Percentiles rank a stretch among this genome's conserved stretches.
Evolutionary conservation across 2,888 invertebrate species (phyloP).

Genomic region (Antheraea yamamai): DNA sequence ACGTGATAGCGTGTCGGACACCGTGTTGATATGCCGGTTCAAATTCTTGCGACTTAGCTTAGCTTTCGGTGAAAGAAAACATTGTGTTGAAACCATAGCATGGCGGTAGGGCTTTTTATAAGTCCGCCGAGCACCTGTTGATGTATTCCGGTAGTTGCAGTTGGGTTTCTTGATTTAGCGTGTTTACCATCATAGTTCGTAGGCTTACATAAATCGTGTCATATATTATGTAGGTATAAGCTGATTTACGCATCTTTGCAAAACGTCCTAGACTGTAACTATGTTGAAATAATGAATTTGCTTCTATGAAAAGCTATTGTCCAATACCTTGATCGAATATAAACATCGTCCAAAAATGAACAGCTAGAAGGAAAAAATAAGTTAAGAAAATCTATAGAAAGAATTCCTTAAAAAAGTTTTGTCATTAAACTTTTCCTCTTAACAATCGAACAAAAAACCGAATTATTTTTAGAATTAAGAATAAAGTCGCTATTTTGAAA

Average conservation of each 20-base stretch:
- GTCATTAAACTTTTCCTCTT: not conserved
- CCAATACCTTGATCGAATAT: not conserved
- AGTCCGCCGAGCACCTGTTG: too few species aligned
- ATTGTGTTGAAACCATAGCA: too few species aligned
- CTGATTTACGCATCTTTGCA: not conserved
- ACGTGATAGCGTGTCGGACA: too few species aligned
- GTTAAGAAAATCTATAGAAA: not conserved
- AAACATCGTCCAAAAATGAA: not conserved
- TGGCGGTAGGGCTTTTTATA: too few species aligned
- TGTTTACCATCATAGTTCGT: too few species aligned
- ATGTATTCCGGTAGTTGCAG: too few species aligned
- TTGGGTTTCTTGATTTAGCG: too few species aligned
- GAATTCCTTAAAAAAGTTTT: not conserved
- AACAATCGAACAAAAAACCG: not conserved
- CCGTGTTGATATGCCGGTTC: too few species aligned
- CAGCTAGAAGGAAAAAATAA: not conserved
- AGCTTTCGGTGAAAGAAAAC: too few species aligned
- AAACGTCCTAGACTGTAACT: not conserved
- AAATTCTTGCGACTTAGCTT: too few species aligned
- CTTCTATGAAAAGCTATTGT: not conserved
- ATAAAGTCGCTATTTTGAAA: too few species aligned
- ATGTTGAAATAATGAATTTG: not conserved
- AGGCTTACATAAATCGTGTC: not conserved
- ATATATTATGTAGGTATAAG: not conserved
- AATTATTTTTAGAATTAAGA: not conserved